Evolutionary conservation across 2,113 vertebrate species (phyloP), one percentile per base, ranked within the genome.

Genomic region (Martes martes): DNA sequence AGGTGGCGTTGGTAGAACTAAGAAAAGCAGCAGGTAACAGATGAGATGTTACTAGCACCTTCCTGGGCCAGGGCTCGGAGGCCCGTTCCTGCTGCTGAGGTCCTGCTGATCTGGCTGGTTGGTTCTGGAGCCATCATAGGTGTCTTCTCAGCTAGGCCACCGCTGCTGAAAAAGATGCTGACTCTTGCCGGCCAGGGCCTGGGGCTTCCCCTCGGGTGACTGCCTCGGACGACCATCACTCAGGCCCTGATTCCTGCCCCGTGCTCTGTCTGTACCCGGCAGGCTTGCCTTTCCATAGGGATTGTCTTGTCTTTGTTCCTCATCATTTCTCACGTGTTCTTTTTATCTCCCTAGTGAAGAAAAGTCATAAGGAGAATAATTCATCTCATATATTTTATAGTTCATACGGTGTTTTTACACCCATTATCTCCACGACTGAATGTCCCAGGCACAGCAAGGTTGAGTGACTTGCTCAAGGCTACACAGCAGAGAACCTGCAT

Each of bases 291-390:
- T 71, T 86, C 55, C 11, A 6, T 4, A 47, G 11, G 33, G 26
- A 50, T 92, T 1, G 11, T n/a, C 90, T 78, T 83, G 31, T 14
- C 36, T 67, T 73, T 88, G 57, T n/a, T 74, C 19, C 42, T 74
- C 91, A 47, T n/a, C 47, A 23, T 76, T 59, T 28, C 79, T 73
- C 74, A 39, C 2, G 1, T 2, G 0, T 85, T 57, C 21, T 61
- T 94, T 91, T 86, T 61, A 92, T 74, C 78, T 95, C 52, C 8
- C 86, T 14, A 23, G 82, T 52, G 47, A 81, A 42, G 19, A 74
- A 76, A 89, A 79, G 78, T 47, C 65, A 59, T 8, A 91, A 97
- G 61, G 79, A 95, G 59, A 97, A 96, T 91, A 45, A 90, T 79
- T 96, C 57, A 71, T 94, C 87, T 89, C 59, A 65, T 28, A 8